Conservation (phyloP, 1,140 invertebrate genomes). For the Protaetia brevitarsis region DNA sequence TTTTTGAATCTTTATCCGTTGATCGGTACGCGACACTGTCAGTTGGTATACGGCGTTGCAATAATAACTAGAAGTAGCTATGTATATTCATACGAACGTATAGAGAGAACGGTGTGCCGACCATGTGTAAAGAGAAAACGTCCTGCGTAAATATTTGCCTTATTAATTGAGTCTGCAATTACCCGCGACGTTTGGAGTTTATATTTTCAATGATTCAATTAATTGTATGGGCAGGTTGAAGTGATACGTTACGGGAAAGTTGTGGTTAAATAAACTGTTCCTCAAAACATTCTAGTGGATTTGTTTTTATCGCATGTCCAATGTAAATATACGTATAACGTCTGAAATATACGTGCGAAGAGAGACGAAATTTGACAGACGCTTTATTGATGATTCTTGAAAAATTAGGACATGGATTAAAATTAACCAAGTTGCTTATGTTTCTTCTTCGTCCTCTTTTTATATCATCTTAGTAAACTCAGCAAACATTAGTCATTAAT, state of each 20-base stretch:
- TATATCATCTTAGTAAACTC: too few relatives aligned
- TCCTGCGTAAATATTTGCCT: constrained; percentile 7
- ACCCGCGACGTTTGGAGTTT: background rate
- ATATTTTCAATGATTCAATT: constrained; percentile 13
- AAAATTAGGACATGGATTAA: too few relatives aligned
- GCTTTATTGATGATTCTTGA: too few relatives aligned
- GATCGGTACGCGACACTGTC: constrained; percentile 13
- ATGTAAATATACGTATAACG: too few relatives aligned
- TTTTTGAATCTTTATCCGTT: constrained; percentile 16
- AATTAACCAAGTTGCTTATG: too few relatives aligned
- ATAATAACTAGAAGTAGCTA: constrained; percentile 6
- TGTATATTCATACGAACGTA: background rate
- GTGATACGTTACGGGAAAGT: background rate
- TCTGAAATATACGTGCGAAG: too few relatives aligned
- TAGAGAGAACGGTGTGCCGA: background rate
- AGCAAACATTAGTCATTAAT: too few relatives aligned
- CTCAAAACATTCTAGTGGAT: background rate
- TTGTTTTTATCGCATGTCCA: background rate
- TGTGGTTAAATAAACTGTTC: background rate
- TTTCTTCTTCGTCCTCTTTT: too few relatives aligned
- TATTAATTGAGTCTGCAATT: constrained; percentile 10
- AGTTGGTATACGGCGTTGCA: constrained; percentile 11
- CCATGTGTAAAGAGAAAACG: constrained; percentile 2
- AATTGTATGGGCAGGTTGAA: background rate
- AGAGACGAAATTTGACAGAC: too few relatives aligned